Base-by-base conservation (phyloP, 2,888 invertebrate species). In the Cepaea hortensis region DNA sequence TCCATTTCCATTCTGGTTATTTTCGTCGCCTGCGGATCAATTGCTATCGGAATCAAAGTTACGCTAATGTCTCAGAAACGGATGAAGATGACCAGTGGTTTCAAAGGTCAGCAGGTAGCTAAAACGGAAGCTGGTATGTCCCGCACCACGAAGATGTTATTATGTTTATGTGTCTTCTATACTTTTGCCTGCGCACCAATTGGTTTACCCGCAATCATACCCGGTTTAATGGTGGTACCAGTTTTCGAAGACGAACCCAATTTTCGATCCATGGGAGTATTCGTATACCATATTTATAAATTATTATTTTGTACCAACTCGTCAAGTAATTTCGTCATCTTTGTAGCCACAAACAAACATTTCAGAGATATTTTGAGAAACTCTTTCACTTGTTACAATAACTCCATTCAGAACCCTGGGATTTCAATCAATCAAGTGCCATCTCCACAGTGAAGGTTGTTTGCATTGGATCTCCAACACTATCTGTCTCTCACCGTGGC, bases 91-190 rank as follows among this genome's bases (percentile, higher is more conserved):
- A 75, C 48, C 18, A 62, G n/a, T 48, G 46, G n/a, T 3, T 18
- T 15, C 13, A 4, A 7, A 3, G 61, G 35, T 35, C 35, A 79
- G 13, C 61, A 79, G 15, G 18, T 0, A 7, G 9, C 2, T 3
- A 62, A 46, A 15, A 23, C 50, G 5, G 48, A 70, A 7, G 9
- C n/a, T 13, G 35, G 70, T 20, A n/a, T 55, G 6, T 81, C 62
- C 3, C 62, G 76, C 5, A 79, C 79, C 18, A 79, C 79, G 9
- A 79, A 79, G 35, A 79, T 62, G 61, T 62, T 79, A 46, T 65
- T 84, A 2, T 55, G 70, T 73, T 11, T 84, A 9, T 84, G 84
- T 20, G 9, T 84, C 20, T 79, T 84, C 15, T 84, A 84, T 20
- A 84, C 76, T 18, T 18, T 84, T 50, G 73, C 84, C 1, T 84